phyloP scores from a whole-genome alignment of 2,113 vertebrate species.

The Hucho hucho region DNA sequence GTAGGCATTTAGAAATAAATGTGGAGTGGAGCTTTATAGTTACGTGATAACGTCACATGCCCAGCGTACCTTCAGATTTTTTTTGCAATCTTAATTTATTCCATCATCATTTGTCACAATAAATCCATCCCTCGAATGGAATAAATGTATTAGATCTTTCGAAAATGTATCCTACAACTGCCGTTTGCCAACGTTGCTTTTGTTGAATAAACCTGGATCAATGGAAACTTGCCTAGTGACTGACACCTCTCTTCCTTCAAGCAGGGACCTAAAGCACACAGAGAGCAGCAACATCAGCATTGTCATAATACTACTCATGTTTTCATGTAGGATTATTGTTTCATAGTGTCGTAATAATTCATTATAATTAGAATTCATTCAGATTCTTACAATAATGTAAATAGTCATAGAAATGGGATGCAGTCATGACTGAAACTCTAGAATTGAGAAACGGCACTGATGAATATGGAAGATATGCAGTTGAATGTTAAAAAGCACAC shows the following conservation, averaged over 20 bases:
- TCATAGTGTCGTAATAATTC: not conserved
- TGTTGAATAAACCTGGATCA: too few species aligned
- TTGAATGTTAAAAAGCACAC: slow-evolving; percentile 2
- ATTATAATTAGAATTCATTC: not conserved
- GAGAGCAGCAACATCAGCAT: not conserved
- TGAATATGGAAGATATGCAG: not conserved
- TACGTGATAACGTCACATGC: too few species aligned
- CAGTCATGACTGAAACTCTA: not conserved
- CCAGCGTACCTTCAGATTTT: too few species aligned
- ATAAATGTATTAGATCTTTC: too few species aligned
- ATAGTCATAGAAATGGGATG: not conserved
- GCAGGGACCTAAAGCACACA: not conserved
- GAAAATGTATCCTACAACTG: too few species aligned
- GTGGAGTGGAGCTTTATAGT: too few species aligned
- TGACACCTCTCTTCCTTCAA: not conserved
- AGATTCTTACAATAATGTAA: not conserved
- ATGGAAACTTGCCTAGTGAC: too few species aligned
- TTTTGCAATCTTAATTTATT: too few species aligned
- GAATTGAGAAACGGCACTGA: not conserved
- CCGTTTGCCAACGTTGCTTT: too few species aligned
- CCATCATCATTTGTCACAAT: too few species aligned
- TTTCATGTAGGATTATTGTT: not conserved
- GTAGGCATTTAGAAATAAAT: too few species aligned
- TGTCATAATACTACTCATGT: not conserved
- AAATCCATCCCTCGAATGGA: too few species aligned